A percentile compares a stretch with the other conserved stretches of the same genome.
Conservation (phyloP, 2,888 invertebrate species). For the Netelia fuscicornis region DNA sequence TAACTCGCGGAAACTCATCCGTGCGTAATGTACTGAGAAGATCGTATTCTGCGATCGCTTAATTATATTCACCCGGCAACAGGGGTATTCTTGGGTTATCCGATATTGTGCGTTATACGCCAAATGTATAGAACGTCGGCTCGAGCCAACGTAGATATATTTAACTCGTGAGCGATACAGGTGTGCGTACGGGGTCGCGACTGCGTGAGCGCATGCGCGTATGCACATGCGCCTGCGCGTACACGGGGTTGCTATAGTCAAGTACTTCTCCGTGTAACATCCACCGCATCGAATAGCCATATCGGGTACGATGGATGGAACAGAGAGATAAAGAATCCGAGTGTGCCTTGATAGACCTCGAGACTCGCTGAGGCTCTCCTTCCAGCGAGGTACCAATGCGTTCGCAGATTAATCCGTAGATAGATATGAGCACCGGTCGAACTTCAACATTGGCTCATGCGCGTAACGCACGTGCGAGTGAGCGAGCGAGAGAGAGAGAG, state of each 20-base stretch:
- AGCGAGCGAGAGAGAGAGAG: no score
- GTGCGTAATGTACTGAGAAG: constrained; percentile 21
- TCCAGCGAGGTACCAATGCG: constrained; percentile 18
- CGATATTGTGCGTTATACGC: constrained; percentile 49
- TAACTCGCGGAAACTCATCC: constrained; percentile 3
- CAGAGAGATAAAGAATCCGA: constrained; percentile 13
- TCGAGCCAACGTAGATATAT: neutral
- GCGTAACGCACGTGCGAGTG: neutral
- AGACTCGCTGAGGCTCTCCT: neutral
- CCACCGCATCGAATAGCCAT: constrained; percentile 11
- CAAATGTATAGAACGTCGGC: constrained; percentile 6
- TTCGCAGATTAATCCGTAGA: constrained; percentile 38
- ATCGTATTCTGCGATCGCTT: constrained; percentile 57
- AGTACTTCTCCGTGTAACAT: constrained; percentile 9
- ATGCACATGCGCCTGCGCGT: neutral
- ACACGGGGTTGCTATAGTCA: neutral
- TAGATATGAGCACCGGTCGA: constrained; percentile 34
- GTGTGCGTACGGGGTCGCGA: neutral
- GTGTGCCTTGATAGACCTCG: neutral
- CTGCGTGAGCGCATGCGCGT: neutral
- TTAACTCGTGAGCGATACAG: neutral
- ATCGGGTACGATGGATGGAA: constrained; percentile 38
- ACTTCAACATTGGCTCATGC: constrained; percentile 37
- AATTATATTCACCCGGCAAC: constrained; percentile 57
- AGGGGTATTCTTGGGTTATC: constrained; percentile 50